Conservation (phyloP, 2,797 vertebrate species). For the Tarsius wallacei region DNA sequence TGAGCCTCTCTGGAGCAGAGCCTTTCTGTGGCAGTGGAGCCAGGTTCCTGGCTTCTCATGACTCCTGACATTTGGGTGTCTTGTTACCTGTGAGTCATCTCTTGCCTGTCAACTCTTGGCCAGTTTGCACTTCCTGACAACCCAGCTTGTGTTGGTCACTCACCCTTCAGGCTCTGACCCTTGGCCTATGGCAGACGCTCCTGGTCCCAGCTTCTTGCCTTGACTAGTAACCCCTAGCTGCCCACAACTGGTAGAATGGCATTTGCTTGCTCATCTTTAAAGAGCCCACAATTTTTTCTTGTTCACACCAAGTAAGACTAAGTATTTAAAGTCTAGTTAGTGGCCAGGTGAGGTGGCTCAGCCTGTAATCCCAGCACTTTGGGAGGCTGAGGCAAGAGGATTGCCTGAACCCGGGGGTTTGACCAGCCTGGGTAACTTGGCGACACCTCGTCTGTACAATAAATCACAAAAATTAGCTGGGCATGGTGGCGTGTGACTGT, state of each 20-base stretch:
- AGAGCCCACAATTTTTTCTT: neutral
- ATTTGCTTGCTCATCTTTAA: neutral
- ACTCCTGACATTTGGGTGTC: conserved; percentile 41
- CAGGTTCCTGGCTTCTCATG: conserved; percentile 27
- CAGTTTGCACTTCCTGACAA: conserved; percentile 70
- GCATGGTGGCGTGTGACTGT: no score
- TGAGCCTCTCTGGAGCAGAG: neutral
- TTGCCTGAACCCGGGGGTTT: no score
- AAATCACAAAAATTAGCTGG: no score
- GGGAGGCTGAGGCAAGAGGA: no score
- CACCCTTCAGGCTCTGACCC: conserved; percentile 34
- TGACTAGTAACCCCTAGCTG: neutral
- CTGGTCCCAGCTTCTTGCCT: neutral
- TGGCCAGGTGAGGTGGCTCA: no score
- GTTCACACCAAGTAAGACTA: neutral
- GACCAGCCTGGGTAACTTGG: no score
- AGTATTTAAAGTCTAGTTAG: neutral
- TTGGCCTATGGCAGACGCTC: neutral
- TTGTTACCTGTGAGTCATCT: conserved; percentile 55
- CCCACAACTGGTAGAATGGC: neutral
- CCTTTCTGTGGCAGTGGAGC: neutral
- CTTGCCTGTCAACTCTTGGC: conserved; percentile 7
- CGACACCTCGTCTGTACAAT: no score
- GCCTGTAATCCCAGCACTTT: no score
- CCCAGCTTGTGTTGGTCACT: neutral